Percentiles rank a stretch among this genome's conserved stretches.
Conservation (phyloP, 1,140 invertebrate species). For the Andrena cerasifolii region DNA sequence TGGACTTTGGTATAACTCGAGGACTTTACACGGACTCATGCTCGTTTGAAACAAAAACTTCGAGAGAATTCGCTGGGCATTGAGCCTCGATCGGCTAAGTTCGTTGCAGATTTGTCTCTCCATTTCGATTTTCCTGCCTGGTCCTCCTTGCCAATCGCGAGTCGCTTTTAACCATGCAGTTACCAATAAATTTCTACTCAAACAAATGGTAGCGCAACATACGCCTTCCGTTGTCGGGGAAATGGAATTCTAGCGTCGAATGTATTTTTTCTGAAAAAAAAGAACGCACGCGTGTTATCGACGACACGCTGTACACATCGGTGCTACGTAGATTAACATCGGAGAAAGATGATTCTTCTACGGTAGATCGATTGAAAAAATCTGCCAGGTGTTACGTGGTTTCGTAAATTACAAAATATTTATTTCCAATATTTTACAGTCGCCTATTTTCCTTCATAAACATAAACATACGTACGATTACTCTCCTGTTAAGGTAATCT, state of each 20-base stretch:
- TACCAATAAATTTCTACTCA: neutral
- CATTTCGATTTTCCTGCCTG: too few relatives aligned
- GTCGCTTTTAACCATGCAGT: slow-evolving; percentile 10
- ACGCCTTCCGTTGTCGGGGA: too few relatives aligned
- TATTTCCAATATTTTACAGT: slow-evolving; percentile 49
- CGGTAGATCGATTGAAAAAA: neutral
- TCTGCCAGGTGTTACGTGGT: neutral
- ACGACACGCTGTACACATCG: too few relatives aligned
- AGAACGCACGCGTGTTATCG: too few relatives aligned
- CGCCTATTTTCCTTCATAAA: neutral
- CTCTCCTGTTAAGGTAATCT: neutral
- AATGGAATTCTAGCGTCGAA: too few relatives aligned
- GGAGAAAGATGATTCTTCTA: neutral
- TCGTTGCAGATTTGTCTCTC: too few relatives aligned
- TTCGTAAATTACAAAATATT: slow-evolving; percentile 49
- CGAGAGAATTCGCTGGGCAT: too few relatives aligned
- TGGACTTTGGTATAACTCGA: neutral
- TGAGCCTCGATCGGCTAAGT: neutral
- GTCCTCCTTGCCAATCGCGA: too few relatives aligned
- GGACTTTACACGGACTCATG: slow-evolving; percentile 39
- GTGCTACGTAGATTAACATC: too few relatives aligned
- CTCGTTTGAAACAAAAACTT: slow-evolving; percentile 3
- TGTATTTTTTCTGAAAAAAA: too few relatives aligned
- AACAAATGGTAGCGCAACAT: too few relatives aligned
- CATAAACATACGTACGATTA: neutral